Evolutionary conservation across 2,888 invertebrate genomes (phyloP).

Genomic region (Rhimphoctona megacephalus): DNA sequence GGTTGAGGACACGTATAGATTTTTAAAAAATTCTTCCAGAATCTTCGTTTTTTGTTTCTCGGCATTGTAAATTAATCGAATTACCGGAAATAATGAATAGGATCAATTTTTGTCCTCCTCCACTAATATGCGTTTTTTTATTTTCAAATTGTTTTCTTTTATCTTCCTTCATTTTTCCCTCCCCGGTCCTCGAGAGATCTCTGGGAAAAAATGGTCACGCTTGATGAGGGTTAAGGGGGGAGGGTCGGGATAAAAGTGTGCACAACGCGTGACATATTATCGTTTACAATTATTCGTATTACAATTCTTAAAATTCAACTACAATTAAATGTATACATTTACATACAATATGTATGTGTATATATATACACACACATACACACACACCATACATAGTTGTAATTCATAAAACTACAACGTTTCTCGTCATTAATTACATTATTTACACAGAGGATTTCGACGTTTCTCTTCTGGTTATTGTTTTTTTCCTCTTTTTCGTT

Average conservation of each 20-base stretch:
- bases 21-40: neutral
- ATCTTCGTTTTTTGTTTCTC: neutral
- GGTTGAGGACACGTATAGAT: slow-evolving; percentile 48
- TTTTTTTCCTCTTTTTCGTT: neutral
- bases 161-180: neutral
- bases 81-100: slow-evolving; percentile 35
- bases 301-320: slow-evolving; percentile 63
- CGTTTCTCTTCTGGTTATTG: neutral
- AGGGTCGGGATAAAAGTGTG: slow-evolving; percentile 30
- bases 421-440: slow-evolving; percentile 71
- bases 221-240: slow-evolving; percentile 15
- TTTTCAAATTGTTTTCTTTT: neutral
- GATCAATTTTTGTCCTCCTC: slow-evolving; percentile 43
- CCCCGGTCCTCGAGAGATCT: slow-evolving; percentile 42
- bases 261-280: slow-evolving; percentile 49
- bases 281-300: slow-evolving; percentile 63
- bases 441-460: slow-evolving; percentile 70
- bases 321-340: slow-evolving; percentile 57
- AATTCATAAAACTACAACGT: slow-evolving; percentile 51
- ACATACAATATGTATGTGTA: slow-evolving; percentile 48
- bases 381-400: slow-evolving; percentile 47
- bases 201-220: slow-evolving; percentile 51
- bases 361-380: too few species aligned
- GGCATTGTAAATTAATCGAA: slow-evolving; percentile 35
- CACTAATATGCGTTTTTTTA: neutral